A percentile compares a stretch with the other conserved stretches of the same genome.
Evolutionary conservation across 2,888 invertebrate species (phyloP).

Genomic region (Pristionchus japonicus): DNA sequence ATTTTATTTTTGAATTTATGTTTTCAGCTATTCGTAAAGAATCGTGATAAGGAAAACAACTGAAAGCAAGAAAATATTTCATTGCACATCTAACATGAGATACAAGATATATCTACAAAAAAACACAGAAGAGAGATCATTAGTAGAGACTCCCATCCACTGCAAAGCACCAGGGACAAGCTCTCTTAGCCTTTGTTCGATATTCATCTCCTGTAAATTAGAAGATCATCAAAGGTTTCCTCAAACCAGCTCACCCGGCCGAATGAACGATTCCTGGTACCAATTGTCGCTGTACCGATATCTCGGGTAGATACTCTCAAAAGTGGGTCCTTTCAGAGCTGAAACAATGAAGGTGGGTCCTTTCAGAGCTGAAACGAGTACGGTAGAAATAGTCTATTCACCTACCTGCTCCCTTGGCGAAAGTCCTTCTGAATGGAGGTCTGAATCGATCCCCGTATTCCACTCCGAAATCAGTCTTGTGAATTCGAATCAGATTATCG

Average conservation of each 20-base stretch:
- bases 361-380: slow-evolving; percentile 13
- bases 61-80: too few relatives aligned
- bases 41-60: too few relatives aligned
- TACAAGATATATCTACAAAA: not conserved
- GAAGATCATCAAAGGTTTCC: not conserved
- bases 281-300: slow-evolving; percentile 42
- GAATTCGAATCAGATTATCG: slow-evolving; percentile 32
- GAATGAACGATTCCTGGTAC: slow-evolving; percentile 42
- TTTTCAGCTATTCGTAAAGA: too few relatives aligned
- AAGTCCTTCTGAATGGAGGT: slow-evolving; percentile 39
- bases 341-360: not conserved
- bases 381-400: not conserved
- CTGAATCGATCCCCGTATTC: slow-evolving; percentile 39
- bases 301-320: slow-evolving; percentile 36
- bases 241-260: not conserved
- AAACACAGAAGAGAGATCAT: not conserved
- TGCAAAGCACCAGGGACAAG: slow-evolving; percentile 68
- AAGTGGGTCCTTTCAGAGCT: slow-evolving; percentile 13
- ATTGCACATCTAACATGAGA: not conserved
- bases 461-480: slow-evolving; percentile 41
- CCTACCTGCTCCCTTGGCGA: slow-evolving; percentile 43
- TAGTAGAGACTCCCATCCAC: slow-evolving; percentile 50
- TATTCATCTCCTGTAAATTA: slow-evolving; percentile 60
- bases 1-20: not conserved
- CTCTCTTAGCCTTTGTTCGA: slow-evolving; percentile 59